A percentile compares a stretch with the other conserved stretches of the same genome.
Conservation (phyloP, 1,140 invertebrate species). For the Caerostris darwini region DNA sequence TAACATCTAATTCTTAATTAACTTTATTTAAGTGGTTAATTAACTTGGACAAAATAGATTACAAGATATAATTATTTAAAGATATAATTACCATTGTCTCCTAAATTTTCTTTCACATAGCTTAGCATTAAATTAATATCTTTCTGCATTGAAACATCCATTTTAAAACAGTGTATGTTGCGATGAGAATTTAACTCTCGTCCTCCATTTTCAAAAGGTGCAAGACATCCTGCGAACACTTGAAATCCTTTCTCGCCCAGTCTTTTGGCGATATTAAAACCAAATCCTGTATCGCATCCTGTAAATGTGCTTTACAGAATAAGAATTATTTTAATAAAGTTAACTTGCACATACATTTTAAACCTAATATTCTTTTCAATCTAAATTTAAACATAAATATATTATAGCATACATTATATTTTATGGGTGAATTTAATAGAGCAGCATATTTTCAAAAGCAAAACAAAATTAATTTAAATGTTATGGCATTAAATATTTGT, state of each 20-base stretch:
- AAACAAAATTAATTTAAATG: too few relatives aligned
- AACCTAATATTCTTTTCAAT: too few relatives aligned
- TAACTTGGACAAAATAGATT: too few relatives aligned
- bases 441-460: too few relatives aligned
- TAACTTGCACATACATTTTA: neutral
- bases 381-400: too few relatives aligned
- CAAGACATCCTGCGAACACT: slow-evolving; percentile 47
- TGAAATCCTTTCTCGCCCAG: slow-evolving; percentile 23
- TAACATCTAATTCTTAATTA: neutral
- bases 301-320: neutral
- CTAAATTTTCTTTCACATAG: slow-evolving; percentile 56
- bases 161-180: neutral
- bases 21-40: too few relatives aligned
- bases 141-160: slow-evolving; percentile 41
- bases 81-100: slow-evolving; percentile 24
- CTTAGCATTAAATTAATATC: slow-evolving; percentile 49
- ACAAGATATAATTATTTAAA: neutral
- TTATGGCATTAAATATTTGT: too few relatives aligned
- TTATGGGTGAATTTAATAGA: too few relatives aligned
- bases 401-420: too few relatives aligned
- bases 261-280: slow-evolving; percentile 1
- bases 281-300: slow-evolving; percentile 60
- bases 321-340: neutral
- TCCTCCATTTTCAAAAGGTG: slow-evolving; percentile 12
- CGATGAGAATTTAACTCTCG: neutral